phyloP scores from a whole-genome alignment of 2,888 invertebrate genomes.

The Hydraecia micacea region DNA sequence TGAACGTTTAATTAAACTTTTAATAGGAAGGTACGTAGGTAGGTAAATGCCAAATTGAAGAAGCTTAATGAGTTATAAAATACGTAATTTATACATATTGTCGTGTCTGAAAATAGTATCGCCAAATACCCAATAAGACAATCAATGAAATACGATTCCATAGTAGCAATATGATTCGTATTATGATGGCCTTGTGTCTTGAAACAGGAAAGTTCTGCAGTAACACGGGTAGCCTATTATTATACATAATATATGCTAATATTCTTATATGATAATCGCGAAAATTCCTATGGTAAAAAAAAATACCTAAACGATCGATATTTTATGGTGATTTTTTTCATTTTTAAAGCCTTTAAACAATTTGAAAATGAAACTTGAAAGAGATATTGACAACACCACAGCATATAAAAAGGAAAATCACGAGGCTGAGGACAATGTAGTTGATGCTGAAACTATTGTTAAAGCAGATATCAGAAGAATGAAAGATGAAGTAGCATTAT shows the following conservation, averaged over 20 bases:
- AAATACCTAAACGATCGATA: not conserved
- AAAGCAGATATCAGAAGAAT: not conserved
- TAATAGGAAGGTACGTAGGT: not conserved
- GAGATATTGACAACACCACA: not conserved
- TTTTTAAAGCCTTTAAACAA: not conserved
- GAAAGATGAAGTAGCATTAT: not conserved
- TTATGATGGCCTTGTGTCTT: conserved; percentile 41
- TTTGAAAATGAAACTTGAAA: not conserved
- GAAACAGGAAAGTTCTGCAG: conserved; percentile 31
- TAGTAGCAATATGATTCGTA: conserved; percentile 12
- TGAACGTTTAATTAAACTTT: not conserved
- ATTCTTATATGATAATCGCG: not conserved
- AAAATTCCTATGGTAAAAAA: not conserved
- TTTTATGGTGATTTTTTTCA: not conserved
- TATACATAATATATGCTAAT: not conserved
- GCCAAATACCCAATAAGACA: not conserved
- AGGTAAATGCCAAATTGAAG: not conserved
- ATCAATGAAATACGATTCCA: conserved; percentile 20
- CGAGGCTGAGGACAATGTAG: not conserved
- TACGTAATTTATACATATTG: not conserved
- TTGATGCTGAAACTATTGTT: not conserved
- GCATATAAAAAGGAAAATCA: not conserved
- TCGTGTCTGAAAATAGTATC: no score
- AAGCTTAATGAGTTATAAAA: not conserved
- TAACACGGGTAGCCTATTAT: not conserved